Percentiles rank a stretch among this genome's conserved stretches.
Conservation (phyloP, 2,113 vertebrate species). For the Anolis carolinensis region DNA sequence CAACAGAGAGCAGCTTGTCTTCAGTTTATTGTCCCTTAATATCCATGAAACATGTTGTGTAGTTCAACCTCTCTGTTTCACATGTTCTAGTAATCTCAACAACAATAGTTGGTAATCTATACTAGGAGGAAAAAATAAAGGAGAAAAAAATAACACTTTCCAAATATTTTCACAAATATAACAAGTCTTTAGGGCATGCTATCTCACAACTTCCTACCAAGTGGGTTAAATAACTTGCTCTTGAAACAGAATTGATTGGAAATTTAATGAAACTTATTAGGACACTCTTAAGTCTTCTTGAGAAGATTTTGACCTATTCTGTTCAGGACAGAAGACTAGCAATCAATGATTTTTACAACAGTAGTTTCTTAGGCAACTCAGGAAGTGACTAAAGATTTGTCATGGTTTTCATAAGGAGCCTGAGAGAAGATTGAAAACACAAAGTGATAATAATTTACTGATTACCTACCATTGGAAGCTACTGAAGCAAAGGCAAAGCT, state of each 20-base stretch:
- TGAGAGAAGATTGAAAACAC: neutral
- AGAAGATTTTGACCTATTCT: accelerated
- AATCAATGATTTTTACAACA: neutral
- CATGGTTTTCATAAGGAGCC: slow-evolving; percentile 13
- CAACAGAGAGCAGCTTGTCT: neutral
- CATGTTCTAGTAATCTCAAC: accelerated
- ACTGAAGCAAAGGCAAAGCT: accelerated
- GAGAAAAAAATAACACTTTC: neutral
- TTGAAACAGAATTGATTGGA: accelerated
- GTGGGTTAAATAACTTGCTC: neutral
- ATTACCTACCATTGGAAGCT: neutral
- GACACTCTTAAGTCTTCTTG: accelerated
- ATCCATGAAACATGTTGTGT: neutral
- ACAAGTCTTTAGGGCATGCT: neutral
- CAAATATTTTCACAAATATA: neutral
- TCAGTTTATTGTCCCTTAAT: neutral
- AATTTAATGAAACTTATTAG: neutral
- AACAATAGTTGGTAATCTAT: neutral
- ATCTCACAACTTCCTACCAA: neutral
- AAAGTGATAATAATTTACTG: slow-evolving; percentile 21
- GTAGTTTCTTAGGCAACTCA: slow-evolving; percentile 35
- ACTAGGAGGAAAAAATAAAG: too few species aligned
- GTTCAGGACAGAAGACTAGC: neutral
- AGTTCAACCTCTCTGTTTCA: neutral
- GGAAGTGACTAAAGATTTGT: slow-evolving; percentile 44